These are phyloP conservation scores for Etia nguti DNA, from an alignment of 2,113 vertebrate species.

Conservation along the genomic window DNA sequence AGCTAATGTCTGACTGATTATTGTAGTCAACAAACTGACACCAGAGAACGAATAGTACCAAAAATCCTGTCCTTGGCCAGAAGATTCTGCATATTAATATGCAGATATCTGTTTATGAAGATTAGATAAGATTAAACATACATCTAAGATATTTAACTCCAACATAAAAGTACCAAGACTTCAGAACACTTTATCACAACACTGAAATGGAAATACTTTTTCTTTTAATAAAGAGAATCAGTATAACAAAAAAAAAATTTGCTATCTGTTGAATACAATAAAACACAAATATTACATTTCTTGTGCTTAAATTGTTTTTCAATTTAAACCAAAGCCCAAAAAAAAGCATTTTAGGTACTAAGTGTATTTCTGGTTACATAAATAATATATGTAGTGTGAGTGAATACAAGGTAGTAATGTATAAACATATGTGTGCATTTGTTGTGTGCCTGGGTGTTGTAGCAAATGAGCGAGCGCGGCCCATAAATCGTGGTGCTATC, in stretches of 20 bases:
- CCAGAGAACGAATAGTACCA: not conserved
- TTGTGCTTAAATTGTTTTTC: not conserved
- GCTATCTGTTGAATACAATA: not conserved
- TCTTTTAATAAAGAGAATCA: not conserved
- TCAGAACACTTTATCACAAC: not conserved
- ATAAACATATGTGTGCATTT: not conserved
- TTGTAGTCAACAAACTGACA: not conserved
- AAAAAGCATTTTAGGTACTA: not conserved
- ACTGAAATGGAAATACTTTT: not conserved
- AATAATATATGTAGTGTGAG: not conserved
- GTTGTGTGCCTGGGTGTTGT: not conserved
- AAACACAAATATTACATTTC: not conserved
- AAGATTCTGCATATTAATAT: not conserved
- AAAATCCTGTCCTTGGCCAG: not conserved
- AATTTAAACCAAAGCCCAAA: not conserved
- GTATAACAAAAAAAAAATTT: not conserved
- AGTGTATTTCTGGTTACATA: not conserved
- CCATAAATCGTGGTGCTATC: constrained; percentile 60
- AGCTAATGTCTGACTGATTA: not conserved
- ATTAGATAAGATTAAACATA: not conserved
- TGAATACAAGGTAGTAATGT: not conserved
- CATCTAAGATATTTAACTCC: not conserved
- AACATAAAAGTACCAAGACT: not conserved
- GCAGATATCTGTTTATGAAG: not conserved
- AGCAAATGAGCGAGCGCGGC: constrained; percentile 5